These are phyloP conservation scores for Thereva unica DNA, from an alignment of 2,888 invertebrate species.

Conservation along the genomic window DNA sequence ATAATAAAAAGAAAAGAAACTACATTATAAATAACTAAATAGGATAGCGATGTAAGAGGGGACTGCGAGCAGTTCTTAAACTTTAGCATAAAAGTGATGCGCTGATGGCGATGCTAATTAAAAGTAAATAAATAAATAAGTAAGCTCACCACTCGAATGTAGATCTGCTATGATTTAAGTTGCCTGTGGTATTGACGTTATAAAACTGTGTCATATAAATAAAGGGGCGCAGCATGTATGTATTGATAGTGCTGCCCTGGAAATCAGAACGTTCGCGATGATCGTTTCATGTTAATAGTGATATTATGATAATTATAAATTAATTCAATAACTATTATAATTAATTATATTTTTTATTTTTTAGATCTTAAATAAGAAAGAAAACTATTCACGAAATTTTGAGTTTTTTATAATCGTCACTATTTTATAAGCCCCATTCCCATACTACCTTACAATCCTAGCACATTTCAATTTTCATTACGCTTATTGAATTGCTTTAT, in stretches of 20 bases:
- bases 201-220: too few relatives aligned
- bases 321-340: slow-evolving; percentile 1
- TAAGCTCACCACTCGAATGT: slow-evolving; percentile 15
- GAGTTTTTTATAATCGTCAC: slow-evolving; percentile 6
- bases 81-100: too few relatives aligned
- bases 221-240: too few relatives aligned
- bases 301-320: not conserved
- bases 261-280: slow-evolving; percentile 32
- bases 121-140: slow-evolving; percentile 14
- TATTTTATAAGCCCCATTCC: too few relatives aligned
- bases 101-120: too few relatives aligned
- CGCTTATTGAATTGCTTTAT: too few relatives aligned
- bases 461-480: too few relatives aligned
- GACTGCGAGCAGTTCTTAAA: too few relatives aligned
- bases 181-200: slow-evolving; percentile 17
- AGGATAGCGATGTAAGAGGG: too few relatives aligned
- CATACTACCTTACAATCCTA: too few relatives aligned
- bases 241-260: slow-evolving; percentile 12
- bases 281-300: slow-evolving; percentile 33
- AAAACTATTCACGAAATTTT: slow-evolving; percentile 19
- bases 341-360: slow-evolving; percentile 31
- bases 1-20: slow-evolving; percentile 16
- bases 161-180: not conserved
- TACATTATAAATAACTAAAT: slow-evolving; percentile 22
- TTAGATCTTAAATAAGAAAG: slow-evolving; percentile 22